Conservation (phyloP, 2,113 vertebrate genomes). For the Equus quagga region DNA sequence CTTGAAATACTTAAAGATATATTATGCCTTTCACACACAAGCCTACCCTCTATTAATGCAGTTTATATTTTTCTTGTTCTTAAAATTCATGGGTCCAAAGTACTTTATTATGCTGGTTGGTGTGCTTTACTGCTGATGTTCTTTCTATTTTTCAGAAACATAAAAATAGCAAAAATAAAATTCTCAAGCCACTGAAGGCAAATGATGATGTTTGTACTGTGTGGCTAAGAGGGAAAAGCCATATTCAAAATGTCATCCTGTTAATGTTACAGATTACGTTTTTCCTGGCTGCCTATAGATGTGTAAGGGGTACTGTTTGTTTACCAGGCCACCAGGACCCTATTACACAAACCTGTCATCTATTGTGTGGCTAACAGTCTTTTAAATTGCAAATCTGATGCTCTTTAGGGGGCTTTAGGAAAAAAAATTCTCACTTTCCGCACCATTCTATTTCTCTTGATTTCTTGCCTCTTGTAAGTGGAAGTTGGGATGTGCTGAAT, state of each 20-base stretch:
- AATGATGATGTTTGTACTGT: conserved; percentile 80
- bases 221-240: conserved; percentile 75
- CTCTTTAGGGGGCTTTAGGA: conserved; percentile 87
- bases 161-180: conserved; percentile 80
- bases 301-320: conserved; percentile 89
- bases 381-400: conserved; percentile 91
- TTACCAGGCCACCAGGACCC: conserved; percentile 88
- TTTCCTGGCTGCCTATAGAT: conserved; percentile 83
- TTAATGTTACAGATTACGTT: conserved; percentile 85
- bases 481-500: conserved; percentile 95
- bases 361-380: conserved; percentile 88
- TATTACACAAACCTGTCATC: conserved; percentile 90
- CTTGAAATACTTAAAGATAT: conserved; percentile 73
- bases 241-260: conserved; percentile 87
- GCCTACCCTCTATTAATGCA: conserved; percentile 75
- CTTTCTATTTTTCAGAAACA: conserved; percentile 80
- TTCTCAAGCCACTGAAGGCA: conserved; percentile 78
- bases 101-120: conserved; percentile 81
- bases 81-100: conserved; percentile 79
- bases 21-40: conserved; percentile 64
- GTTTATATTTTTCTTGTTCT: conserved; percentile 83
- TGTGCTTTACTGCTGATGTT: conserved; percentile 79
- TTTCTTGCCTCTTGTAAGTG: conserved; percentile 90
- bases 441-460: conserved; percentile 88
- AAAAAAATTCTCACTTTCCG: conserved; percentile 81